Evolutionary conservation across 2,113 vertebrate genomes (phyloP).

Genomic region (Cephalopholis sonnerati): DNA sequence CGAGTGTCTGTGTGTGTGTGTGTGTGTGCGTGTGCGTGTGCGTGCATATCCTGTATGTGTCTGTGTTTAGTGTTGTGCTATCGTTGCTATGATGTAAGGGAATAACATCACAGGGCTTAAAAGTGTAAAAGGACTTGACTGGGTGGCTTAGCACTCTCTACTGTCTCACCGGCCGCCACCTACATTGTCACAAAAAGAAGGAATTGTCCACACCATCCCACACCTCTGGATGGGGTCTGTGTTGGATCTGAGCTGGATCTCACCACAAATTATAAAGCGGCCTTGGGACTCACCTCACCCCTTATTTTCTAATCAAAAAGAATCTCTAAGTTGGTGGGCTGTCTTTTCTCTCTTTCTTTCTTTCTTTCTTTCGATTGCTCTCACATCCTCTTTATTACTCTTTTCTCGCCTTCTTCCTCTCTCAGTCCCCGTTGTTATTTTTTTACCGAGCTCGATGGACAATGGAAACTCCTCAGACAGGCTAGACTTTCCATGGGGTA

Average conservation of each 20-base stretch:
- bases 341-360: not conserved
- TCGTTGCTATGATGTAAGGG: conserved; percentile 65
- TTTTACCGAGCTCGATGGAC: conserved; percentile 32
- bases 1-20: not conserved
- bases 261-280: conserved; percentile 17
- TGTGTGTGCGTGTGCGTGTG: not conserved
- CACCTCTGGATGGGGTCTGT: conserved; percentile 30
- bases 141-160: conserved; percentile 15
- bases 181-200: conserved; percentile 32
- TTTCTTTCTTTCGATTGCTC: conserved; percentile 22
- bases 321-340: conserved; percentile 52
- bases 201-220: conserved; percentile 42
- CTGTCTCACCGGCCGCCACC: conserved; percentile 9
- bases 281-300: conserved; percentile 4
- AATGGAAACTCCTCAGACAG: conserved; percentile 73
- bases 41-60: not conserved
- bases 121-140: conserved; percentile 60
- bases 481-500: conserved; percentile 72
- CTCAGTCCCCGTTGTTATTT: conserved; percentile 31
- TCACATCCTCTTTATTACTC: conserved; percentile 39
- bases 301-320: conserved; percentile 52
- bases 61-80: conserved; percentile 18
- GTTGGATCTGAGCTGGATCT: conserved; percentile 36
- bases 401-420: conserved; percentile 11
- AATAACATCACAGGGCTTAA: conserved; percentile 57